phyloP scores from a whole-genome alignment of 2,888 invertebrate species.

The Drosophila macrospina region DNA sequence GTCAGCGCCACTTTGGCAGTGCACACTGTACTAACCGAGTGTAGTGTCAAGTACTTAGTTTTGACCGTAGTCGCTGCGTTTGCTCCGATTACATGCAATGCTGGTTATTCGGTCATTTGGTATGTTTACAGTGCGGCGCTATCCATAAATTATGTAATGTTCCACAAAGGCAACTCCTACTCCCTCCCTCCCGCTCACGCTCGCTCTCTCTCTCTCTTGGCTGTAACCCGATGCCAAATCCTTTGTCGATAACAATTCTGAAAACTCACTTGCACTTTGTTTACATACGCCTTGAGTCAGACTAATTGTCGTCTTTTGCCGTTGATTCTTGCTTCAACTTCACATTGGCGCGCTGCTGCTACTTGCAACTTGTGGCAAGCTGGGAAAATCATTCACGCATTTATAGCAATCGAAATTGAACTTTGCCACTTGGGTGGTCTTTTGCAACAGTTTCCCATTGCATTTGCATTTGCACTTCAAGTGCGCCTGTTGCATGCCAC shows the following conservation, averaged over 20 bases:
- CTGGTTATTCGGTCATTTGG: constrained; percentile 57
- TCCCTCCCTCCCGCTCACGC: background rate
- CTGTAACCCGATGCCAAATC: constrained; percentile 68
- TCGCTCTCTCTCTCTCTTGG: background rate
- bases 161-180: constrained; percentile 20
- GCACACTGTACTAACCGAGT: constrained; percentile 1
- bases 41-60: constrained; percentile 63
- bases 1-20: constrained; percentile 74
- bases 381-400: constrained; percentile 22
- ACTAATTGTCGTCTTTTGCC: constrained; percentile 68
- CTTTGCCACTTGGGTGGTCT: constrained; percentile 61
- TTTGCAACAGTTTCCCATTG: constrained; percentile 7
- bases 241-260: constrained; percentile 74
- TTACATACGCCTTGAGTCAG: constrained; percentile 71
- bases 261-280: constrained; percentile 64
- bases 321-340: background rate
- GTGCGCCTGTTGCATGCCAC: constrained; percentile 9
- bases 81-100: constrained; percentile 68
- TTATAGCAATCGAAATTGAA: constrained; percentile 39
- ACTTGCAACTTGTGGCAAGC: constrained; percentile 15
- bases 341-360: constrained; percentile 19
- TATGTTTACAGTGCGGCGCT: constrained; percentile 78
- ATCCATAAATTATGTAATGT: constrained; percentile 78
- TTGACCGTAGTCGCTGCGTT: constrained; percentile 32
- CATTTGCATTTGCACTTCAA: constrained; percentile 51